phyloP scores from a whole-genome alignment of 2,888 invertebrate genomes.

The Spisula subtruncata region DNA sequence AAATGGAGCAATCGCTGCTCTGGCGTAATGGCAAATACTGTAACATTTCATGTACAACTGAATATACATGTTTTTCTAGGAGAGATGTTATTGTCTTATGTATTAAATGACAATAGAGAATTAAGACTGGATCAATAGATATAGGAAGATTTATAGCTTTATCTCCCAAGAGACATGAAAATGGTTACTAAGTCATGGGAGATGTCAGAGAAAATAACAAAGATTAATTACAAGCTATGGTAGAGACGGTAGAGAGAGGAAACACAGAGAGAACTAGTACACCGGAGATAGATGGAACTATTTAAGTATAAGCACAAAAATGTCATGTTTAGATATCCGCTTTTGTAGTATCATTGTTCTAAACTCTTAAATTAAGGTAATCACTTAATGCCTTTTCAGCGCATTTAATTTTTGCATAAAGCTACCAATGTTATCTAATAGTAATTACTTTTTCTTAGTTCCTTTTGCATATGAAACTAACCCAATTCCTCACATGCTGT shows the following conservation, averaged over 20 bases:
- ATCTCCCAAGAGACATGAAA: background rate
- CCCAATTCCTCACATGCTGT: too few relatives aligned
- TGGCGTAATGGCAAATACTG: too few relatives aligned
- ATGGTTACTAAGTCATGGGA: background rate
- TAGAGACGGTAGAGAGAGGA: background rate
- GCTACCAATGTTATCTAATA: too few relatives aligned
- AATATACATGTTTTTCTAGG: background rate
- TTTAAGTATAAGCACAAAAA: background rate
- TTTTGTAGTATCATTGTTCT: too few relatives aligned
- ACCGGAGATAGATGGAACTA: background rate
- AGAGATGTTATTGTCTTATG: background rate
- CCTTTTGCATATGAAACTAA: too few relatives aligned
- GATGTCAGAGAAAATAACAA: conserved; percentile 13
- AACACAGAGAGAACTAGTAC: background rate
- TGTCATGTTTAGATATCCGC: background rate
- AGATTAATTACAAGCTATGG: conserved; percentile 1
- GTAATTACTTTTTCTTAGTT: too few relatives aligned
- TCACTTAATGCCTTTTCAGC: too few relatives aligned
- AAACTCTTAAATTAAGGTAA: too few relatives aligned
- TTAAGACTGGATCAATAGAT: conserved; percentile 21
- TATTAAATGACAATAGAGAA: conserved; percentile 5
- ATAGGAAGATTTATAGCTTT: background rate
- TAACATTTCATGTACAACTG: too few relatives aligned
- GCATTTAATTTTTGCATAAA: too few relatives aligned
- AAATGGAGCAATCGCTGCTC: too few relatives aligned